Conservation (phyloP, 2,888 invertebrate species). For the Antitype chi region DNA sequence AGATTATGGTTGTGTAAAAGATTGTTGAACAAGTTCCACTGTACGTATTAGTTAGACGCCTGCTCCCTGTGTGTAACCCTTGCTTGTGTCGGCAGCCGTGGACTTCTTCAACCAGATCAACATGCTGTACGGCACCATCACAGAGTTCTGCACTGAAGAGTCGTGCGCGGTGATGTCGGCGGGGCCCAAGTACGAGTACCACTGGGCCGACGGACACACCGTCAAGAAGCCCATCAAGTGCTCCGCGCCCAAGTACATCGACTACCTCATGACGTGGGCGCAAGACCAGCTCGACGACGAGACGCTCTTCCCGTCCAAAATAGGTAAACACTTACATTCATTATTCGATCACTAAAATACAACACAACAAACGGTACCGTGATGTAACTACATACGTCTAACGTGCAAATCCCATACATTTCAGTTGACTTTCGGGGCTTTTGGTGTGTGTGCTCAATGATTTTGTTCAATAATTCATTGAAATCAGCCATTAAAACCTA, state of each 20-base stretch:
- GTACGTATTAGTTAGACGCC: not conserved
- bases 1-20: not conserved
- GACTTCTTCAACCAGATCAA: slow-evolving; percentile 99
- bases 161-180: slow-evolving; percentile 99
- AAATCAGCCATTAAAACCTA: not conserved
- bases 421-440: not conserved
- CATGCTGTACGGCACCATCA: slow-evolving; percentile 99
- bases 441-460: not conserved
- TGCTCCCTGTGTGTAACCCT: slow-evolving; percentile 5
- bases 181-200: slow-evolving; percentile 99
- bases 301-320: slow-evolving; percentile 99
- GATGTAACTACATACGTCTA: too few species aligned
- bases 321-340: slow-evolving; percentile 84
- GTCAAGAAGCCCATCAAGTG: slow-evolving; percentile 99
- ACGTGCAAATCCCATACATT: not conserved
- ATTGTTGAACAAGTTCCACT: not conserved
- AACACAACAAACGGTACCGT: not conserved
- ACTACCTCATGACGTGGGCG: slow-evolving; percentile 99
- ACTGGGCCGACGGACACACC: slow-evolving; percentile 99
- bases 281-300: slow-evolving; percentile 99
- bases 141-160: slow-evolving; percentile 99
- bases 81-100: slow-evolving; percentile 93
- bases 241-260: slow-evolving; percentile 99
- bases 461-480: not conserved
- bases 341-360: not conserved